A percentile compares a stretch with the other conserved stretches of the same genome.
These are phyloP conservation scores for Papilio machaon DNA, from an alignment of 1,140 invertebrate genomes.

Conservation along the genomic window DNA sequence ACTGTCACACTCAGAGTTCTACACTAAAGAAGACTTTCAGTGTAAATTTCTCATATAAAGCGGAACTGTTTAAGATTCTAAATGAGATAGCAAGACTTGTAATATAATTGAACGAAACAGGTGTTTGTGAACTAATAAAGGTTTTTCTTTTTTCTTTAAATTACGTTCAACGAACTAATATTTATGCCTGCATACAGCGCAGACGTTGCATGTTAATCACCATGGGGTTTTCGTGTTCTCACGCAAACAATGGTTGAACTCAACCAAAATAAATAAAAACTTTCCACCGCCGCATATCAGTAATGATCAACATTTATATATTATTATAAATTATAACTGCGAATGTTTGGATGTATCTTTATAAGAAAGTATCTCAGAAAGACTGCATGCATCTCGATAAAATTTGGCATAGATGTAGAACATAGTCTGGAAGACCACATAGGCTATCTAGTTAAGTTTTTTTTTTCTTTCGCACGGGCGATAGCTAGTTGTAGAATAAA, in stretches of 20 bases:
- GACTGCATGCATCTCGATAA: no score
- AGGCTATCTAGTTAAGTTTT: no score
- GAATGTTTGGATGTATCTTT: no score
- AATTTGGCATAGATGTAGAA: no score
- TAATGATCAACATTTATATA: not conserved
- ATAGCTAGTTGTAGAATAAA: no score
- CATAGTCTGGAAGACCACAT: no score
- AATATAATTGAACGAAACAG: not conserved
- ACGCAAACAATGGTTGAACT: conserved; percentile 18
- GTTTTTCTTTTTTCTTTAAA: not conserved
- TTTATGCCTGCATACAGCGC: conserved; percentile 24
- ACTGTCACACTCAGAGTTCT: not conserved
- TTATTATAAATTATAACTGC: not conserved
- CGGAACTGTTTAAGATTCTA: no score
- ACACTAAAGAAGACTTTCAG: not conserved
- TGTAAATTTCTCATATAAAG: no score
- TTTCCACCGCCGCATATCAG: not conserved
- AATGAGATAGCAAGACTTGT: no score
- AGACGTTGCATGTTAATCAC: conserved; percentile 34
- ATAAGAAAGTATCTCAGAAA: no score
- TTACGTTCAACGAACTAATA: conserved; percentile 33
- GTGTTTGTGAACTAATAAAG: not conserved
- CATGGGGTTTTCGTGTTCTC: conserved; percentile 28
- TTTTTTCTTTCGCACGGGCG: no score
- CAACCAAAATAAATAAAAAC: conserved; percentile 30